A percentile compares a stretch with the other conserved stretches of the same genome.
Evolutionary conservation across 1,140 invertebrate genomes (phyloP).

Genomic region (Leptinotarsa defecta): DNA sequence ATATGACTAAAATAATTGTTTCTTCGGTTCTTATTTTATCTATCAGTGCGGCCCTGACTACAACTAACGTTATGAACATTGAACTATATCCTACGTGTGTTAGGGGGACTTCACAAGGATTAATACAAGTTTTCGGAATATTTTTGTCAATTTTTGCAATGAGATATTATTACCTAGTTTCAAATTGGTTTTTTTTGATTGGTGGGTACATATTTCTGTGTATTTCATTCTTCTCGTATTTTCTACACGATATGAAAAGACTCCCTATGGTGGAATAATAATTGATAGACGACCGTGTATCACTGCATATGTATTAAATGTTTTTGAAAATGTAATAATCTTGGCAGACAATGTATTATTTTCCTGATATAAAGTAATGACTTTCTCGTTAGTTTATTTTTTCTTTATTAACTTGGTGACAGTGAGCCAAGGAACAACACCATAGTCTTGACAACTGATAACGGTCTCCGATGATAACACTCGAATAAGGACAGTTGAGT

Average conservation of each 20-base stretch:
- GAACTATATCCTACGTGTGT: constrained; percentile 33
- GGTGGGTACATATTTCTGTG: constrained; percentile 18
- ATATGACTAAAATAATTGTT: constrained; percentile 11
- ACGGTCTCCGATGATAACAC: no score
- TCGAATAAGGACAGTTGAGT: no score
- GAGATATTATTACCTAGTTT: constrained; percentile 20
- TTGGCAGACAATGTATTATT: no score
- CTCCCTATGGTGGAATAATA: constrained; percentile 32
- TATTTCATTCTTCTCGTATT: constrained; percentile 15
- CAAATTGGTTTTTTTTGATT: constrained; percentile 21
- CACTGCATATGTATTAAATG: no score
- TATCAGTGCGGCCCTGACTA: constrained; percentile 1
- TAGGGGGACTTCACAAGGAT: constrained; percentile 26
- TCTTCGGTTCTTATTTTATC: constrained; percentile 16
- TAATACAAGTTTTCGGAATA: constrained; percentile 24
- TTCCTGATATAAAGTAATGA: no score
- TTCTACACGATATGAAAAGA: constrained; percentile 29
- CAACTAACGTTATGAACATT: constrained; percentile 27
- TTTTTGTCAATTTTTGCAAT: constrained; percentile 25
- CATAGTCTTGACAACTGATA: no score
- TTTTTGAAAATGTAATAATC: no score
- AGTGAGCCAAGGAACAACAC: no score
- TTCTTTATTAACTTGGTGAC: no score
- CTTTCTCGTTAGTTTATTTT: no score
- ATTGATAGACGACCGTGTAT: no score